Base-by-base conservation (phyloP, 2,888 invertebrate genomes). In the Neria commutata region DNA sequence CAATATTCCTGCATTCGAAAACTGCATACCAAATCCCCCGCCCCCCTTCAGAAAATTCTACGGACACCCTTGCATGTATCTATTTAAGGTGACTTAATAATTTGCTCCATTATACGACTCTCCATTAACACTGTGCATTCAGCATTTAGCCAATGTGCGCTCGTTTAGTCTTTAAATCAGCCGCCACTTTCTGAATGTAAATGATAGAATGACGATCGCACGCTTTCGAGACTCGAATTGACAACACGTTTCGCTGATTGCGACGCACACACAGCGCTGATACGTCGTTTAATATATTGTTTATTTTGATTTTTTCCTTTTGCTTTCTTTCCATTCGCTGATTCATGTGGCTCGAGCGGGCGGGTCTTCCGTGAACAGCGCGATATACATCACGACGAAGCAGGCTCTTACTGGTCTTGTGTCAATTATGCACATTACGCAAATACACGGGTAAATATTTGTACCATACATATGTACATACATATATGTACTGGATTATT, bases 311-410 rank as follows among this genome's bases (percentile, higher is more conserved):
- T 42, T 49, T 49, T 45, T 62, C 58, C 50, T 60, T 66, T 67
- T 63, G 48, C 67, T 67, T 63, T 63, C 63, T 58, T 67, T 66
- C 63, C 67, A 67, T 66, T 67, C 67, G 67, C 37, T 64, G 66
- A 67, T 64, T 66, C 64, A 63, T 63, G 54, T 57, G 54, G 56
- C 60, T 63, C 55, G 64, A 66, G 67, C 64, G 66, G 67, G 67
- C 67, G 67, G 67, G 66, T 67, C 67, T 67, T 66, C 66, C 53
- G 60, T 63, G 62, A 64, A 63, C 59, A 63, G 56, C 64, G 60
- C 52, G 49, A 56, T 33, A 54, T 46, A 51, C 45, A 37, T 25
- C 40, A 56, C 49, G 37, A 33, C 45, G 53, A 52, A 25, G 26
- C 45, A 3, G 37, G n/a, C n/a, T n/a, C n/a, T 29, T 29, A 29